phyloP scores from a whole-genome alignment of 2,113 vertebrate genomes.

The Pipra filicauda region DNA sequence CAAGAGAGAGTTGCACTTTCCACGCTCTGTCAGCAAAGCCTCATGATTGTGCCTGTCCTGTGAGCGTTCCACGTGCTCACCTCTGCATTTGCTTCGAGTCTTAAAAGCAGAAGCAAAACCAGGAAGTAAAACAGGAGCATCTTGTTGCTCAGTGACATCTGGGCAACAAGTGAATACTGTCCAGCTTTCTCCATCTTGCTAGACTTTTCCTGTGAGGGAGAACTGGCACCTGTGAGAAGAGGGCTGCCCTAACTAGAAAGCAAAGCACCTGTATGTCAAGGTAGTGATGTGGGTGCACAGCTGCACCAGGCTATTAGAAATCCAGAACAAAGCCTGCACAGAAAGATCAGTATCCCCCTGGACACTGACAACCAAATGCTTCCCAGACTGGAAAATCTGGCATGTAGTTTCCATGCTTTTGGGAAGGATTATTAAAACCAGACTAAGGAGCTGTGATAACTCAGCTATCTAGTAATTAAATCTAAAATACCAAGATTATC shows the following conservation, averaged over 20 bases:
- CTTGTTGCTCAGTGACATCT: neutral
- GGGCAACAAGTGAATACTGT: neutral
- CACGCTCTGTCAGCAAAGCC: neutral
- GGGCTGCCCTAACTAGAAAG: neutral
- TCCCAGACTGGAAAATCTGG: neutral
- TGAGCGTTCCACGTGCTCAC: neutral
- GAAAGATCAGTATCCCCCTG: neutral
- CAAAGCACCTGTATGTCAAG: neutral
- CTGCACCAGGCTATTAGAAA: neutral
- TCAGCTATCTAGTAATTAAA: neutral
- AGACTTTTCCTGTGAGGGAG: neutral
- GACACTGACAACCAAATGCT: neutral
- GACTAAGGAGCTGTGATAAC: neutral
- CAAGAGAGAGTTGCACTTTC: neutral
- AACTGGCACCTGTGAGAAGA: neutral
- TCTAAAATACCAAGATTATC: neutral
- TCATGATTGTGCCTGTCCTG: neutral
- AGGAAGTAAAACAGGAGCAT: conserved; percentile 22
- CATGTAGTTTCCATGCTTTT: neutral
- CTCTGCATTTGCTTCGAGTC: neutral
- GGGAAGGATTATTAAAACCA: neutral
- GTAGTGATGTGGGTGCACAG: neutral
- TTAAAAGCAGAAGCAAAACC: conserved; percentile 52
- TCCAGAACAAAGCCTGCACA: neutral
- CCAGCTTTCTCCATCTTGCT: neutral